Conservation (phyloP, 2,888 invertebrate genomes). For the Agrochola circellaris region DNA sequence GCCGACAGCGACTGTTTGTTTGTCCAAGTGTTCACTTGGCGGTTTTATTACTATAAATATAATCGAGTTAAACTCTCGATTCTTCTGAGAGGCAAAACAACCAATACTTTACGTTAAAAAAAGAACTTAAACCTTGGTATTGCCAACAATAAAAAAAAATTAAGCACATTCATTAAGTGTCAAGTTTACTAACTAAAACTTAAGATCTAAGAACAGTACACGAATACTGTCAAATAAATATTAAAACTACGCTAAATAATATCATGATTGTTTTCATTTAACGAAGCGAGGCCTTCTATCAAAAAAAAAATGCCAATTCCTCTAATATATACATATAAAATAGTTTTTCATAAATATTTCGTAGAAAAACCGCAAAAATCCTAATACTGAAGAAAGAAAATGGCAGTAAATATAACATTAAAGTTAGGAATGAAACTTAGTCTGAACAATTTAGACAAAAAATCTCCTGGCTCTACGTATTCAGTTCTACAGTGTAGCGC, state of each 20-base stretch:
- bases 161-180: conserved; percentile 67
- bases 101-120: conserved; percentile 46
- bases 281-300: conserved; percentile 59
- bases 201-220: conserved; percentile 69
- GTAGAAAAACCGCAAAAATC: conserved; percentile 47
- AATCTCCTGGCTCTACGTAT: conserved; percentile 33
- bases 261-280: conserved; percentile 62
- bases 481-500: conserved; percentile 7
- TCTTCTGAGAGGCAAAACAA: conserved; percentile 35
- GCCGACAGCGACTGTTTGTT: conserved; percentile 20
- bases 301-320: conserved; percentile 59
- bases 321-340: conserved; percentile 68
- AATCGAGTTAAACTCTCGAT: conserved; percentile 31
- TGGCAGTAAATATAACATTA: conserved; percentile 71
- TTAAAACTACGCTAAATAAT: conserved; percentile 72
- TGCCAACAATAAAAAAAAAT: conserved; percentile 53
- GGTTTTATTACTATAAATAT: conserved; percentile 20
- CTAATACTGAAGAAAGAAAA: conserved; percentile 77
- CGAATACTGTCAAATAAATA: conserved; percentile 76
- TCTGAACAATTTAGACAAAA: conserved; percentile 41
- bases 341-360: conserved; percentile 52
- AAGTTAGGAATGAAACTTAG: conserved; percentile 62
- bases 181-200: conserved; percentile 52
- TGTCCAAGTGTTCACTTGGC: conserved; percentile 9
- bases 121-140: conserved; percentile 37